Base-by-base conservation (phyloP, 2,797 vertebrate genomes). In the Karalla daura region DNA sequence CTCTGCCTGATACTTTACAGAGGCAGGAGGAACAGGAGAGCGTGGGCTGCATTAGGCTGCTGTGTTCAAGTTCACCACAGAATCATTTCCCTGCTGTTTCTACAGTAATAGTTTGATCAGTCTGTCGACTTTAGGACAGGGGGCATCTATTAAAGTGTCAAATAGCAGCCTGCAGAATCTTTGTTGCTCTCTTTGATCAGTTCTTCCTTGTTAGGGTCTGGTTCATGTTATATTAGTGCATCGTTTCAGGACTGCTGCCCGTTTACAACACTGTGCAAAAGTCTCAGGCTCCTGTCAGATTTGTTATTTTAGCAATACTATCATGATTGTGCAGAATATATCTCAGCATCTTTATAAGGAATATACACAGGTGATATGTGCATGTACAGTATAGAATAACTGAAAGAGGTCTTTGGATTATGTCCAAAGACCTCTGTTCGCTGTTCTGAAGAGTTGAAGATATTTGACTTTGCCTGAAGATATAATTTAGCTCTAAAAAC, bases 41-140 rank as follows among this genome's bases (percentile, higher is more conserved):
- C 18, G 63, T 50, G 43, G 51, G 51, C 46, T 71, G 71, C 74
- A 68, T 82, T 63, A 65, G 66, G 63, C 50, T 56, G 36, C 47
- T 3, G 40, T 72, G 70, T 79, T 65, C 55, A 1, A 51, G 61
- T 50, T 72, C 51, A 69, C 82, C 78, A 33, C 73, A 78, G 50
- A 69, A 61, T 72, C 17, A 36, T 69, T 70, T 73, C 70, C 59
- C 58, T 7, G 24, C 55, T 64, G 46, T 68, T 76, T 70, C 56
- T 50, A 49, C 63, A 53, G 69, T 63, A 74, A 81, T 81, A 58
- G 65, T 81, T 66, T 68, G 69, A 74, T 82, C 71, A 56, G 56
- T 66, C 62, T n/a, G 46, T 54, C 24, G 11, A 37, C 49, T 33
- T 47, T 28, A 50, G 32, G 49, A 56, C 24, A 39, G 14, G 33